phyloP scores from a whole-genome alignment of 2,888 invertebrate genomes.

The Trachelus tabidus region DNA sequence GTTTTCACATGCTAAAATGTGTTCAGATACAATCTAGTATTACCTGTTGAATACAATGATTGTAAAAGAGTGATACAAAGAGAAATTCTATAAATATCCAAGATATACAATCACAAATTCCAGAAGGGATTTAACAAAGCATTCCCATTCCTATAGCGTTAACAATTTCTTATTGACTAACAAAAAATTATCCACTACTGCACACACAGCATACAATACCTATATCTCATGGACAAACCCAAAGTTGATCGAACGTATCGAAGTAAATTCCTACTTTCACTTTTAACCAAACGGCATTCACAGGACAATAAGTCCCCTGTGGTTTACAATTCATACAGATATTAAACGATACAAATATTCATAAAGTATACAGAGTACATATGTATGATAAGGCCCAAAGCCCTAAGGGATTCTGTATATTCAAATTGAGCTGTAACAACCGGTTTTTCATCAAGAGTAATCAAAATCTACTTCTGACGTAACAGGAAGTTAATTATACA shows the following conservation, averaged over 20 bases:
- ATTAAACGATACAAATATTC: neutral
- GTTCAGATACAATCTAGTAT: neutral
- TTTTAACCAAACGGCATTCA: constrained; percentile 15
- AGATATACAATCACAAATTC: neutral
- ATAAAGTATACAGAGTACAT: neutral
- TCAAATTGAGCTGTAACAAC: neutral
- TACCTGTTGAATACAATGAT: neutral
- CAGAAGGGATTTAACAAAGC: neutral
- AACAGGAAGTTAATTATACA: neutral
- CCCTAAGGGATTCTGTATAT: neutral
- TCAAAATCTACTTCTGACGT: neutral
- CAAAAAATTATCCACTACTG: too few relatives aligned
- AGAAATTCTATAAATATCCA: neutral
- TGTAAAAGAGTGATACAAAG: neutral
- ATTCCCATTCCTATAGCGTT: neutral
- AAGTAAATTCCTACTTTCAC: constrained; percentile 24
- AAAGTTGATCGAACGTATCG: constrained; percentile 9
- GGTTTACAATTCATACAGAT: neutral
- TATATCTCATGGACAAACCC: neutral
- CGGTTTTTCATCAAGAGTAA: neutral
- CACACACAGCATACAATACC: neutral
- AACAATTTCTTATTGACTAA: neutral
- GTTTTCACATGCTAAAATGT: neutral
- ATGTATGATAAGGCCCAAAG: too few relatives aligned
- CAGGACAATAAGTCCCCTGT: neutral